Conservation (phyloP, 35 echinoderm and acorn worm genomes). For the Heliocidaris tuberculata region DNA sequence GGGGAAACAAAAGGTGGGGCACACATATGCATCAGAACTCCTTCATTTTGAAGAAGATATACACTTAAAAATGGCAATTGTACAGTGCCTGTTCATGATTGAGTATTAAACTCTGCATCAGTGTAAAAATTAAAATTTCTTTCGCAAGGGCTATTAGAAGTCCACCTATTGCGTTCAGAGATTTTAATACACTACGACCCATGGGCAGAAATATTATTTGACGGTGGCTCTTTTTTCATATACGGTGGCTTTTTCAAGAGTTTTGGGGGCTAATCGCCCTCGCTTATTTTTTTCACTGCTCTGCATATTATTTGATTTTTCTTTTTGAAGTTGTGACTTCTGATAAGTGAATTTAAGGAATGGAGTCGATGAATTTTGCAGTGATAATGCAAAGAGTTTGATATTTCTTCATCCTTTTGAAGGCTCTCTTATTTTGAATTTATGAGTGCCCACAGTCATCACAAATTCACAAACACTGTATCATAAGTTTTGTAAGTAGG, state of each 20-base stretch:
- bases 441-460: too few species aligned
- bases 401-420: background rate
- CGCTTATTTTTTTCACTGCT: too few species aligned
- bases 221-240: too few species aligned
- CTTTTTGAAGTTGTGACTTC: background rate
- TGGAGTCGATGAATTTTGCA: background rate
- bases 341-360: background rate
- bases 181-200: too few species aligned
- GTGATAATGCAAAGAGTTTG: background rate
- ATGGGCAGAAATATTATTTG: too few species aligned
- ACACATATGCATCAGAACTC: background rate
- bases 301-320: background rate
- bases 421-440: background rate
- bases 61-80: background rate
- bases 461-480: too few species aligned
- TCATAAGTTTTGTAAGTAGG: background rate
- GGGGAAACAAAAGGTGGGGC: too few species aligned
- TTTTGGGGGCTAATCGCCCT: too few species aligned
- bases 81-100: background rate
- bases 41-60: background rate
- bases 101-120: background rate
- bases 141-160: too few species aligned
- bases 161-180: too few species aligned
- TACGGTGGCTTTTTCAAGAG: too few species aligned
- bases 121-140: too few species aligned